phyloP scores from a whole-genome alignment of 2,113 vertebrate species.

The Peucedramus taeniatus region DNA sequence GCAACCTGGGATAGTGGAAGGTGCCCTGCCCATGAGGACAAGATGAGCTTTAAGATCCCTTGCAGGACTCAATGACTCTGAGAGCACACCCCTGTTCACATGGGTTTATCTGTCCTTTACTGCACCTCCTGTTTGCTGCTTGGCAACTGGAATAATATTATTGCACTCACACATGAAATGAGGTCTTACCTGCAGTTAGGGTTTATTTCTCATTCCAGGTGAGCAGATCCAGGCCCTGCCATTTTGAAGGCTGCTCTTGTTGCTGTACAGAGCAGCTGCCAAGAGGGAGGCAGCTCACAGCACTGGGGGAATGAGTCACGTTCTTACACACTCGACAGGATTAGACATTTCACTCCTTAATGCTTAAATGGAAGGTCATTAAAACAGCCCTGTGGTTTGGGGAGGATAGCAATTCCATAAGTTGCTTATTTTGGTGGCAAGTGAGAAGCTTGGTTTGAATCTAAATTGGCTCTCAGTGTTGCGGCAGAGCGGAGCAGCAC shows the following conservation, averaged over 20 bases:
- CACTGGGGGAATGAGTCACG: neutral
- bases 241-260: neutral
- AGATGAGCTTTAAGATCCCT: neutral
- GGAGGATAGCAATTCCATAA: neutral
- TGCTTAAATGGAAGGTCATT: constrained; percentile 43
- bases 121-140: neutral
- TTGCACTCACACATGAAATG: neutral
- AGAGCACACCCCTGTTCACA: neutral
- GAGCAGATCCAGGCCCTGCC: neutral
- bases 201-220: neutral
- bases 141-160: constrained; percentile 22
- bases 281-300: neutral
- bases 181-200: neutral
- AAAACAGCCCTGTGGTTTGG: constrained; percentile 34
- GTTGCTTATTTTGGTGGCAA: constrained; percentile 40
- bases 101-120: neutral
- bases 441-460: neutral
- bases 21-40: neutral
- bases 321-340: constrained; percentile 34
- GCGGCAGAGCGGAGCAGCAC: neutral
- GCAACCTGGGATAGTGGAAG: neutral
- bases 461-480: neutral
- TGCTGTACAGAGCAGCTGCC: neutral
- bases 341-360: constrained; percentile 53
- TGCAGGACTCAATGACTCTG: neutral